Conservation (phyloP, 2,888 invertebrate species). For the Caradrina kadenii region DNA sequence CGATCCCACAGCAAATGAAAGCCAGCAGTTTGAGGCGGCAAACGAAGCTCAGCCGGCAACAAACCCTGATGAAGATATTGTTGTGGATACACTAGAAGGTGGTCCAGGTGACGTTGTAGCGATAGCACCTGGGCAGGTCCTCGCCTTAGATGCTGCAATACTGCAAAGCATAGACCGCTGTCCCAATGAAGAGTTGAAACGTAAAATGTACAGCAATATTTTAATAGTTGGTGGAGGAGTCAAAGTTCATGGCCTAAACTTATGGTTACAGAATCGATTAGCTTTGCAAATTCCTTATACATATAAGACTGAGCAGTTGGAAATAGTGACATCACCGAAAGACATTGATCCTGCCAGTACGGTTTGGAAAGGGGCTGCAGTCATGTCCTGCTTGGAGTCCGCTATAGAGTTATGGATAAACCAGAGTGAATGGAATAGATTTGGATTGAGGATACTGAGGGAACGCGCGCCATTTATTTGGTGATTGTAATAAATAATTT, state of each 20-base stretch:
- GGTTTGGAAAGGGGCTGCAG: conserved; percentile 98
- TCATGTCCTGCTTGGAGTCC: conserved; percentile 97
- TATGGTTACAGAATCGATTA: conserved; percentile 97
- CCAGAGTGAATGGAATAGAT: conserved; percentile 95
- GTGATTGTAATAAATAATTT: conserved; percentile 80
- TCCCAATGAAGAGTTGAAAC: conserved; percentile 96
- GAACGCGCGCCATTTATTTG: conserved; percentile 98
- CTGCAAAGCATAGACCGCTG: conserved; percentile 97
- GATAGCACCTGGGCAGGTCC: conserved; percentile 94
- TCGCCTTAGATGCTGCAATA: conserved; percentile 97
- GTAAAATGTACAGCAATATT: conserved; percentile 98
- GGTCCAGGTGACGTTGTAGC: conserved; percentile 92
- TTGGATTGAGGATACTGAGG: conserved; percentile 95
- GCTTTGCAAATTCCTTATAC: conserved; percentile 95
- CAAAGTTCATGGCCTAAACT: conserved; percentile 95
- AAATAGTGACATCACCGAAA: conserved; percentile 97
- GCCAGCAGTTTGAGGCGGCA: conserved; percentile 86
- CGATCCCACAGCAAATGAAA: conserved; percentile 82
- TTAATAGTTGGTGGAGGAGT: conserved; percentile 97
- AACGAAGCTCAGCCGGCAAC: conserved; percentile 87
- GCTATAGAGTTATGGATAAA: conserved; percentile 98
- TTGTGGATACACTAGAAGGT: conserved; percentile 92
- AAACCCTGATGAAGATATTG: conserved; percentile 93
- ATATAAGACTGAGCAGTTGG: conserved; percentile 95
- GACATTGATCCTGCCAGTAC: conserved; percentile 98